Base-by-base conservation (phyloP, 2,113 vertebrate genomes). In the Mola mola region DNA sequence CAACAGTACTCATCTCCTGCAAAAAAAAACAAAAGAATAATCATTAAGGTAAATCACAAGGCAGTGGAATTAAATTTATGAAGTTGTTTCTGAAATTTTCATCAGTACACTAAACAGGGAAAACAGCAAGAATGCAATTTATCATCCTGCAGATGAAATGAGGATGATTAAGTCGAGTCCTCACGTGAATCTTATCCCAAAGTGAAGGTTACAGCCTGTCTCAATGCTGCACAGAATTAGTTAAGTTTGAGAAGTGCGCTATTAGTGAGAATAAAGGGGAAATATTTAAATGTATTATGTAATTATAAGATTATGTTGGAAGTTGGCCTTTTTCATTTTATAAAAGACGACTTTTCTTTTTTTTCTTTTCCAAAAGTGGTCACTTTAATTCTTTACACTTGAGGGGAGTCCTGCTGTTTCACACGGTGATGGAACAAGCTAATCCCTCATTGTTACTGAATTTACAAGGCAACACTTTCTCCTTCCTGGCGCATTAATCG, bases 21-120 rank as follows among this genome's bases (percentile, higher is more conserved):
- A n/a, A 63, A 58, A 29, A 1, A 34, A 34, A 34, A 34, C 5
- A 6, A 17, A 74, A 79, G 65, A 80, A 85, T 88, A 82, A 80
- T 83, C 61, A 83, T 53, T 2, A 6, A 17, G 15, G 38, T 9
- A 20, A 9, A 22, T 64, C 22, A 15, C 1, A 5, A 79, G 44
- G 25, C 20, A 68, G 60, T 12, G 63, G 20, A 47, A 61, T 72
- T 66, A 47, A 28, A 62, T 78, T 70, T 31, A 62, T 66, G 41
- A 58, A 71, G 53, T 57, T 72, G 59, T 61, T 57, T 56, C 31
- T 33, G 49, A 72, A 63, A 73, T 74, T 62, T 71, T 64, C 44
- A 64, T 75, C 60, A 66, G 43, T 75, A 75, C 21, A 74, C 34
- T 47, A 48, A 79, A 72, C 29, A 29, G 34, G 38, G 13, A 16